Percentiles rank a stretch among this genome's conserved stretches.
Evolutionary conservation across 1,140 invertebrate species (phyloP).

Genomic region (Charaxes varanes): DNA sequence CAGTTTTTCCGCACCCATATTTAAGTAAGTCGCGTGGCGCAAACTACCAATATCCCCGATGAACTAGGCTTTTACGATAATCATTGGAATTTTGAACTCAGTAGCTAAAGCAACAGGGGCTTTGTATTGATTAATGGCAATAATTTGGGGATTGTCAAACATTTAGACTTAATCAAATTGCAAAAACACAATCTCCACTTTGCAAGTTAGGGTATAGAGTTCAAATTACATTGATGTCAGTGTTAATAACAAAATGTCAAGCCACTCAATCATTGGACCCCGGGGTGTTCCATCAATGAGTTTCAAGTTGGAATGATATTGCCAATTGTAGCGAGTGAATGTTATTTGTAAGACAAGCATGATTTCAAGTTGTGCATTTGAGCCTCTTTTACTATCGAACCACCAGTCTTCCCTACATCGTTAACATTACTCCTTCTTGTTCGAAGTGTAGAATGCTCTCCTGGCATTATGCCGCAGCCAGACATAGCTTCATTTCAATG

Average conservation of each 20-base stretch:
- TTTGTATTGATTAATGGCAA: conserved; percentile 3
- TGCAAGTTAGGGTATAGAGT: background rate
- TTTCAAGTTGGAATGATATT: conserved; percentile 14
- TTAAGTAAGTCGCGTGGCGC: conserved; percentile 23
- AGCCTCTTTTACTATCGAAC: no score
- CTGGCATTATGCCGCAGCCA: no score
- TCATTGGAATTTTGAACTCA: conserved; percentile 9
- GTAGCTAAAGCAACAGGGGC: background rate
- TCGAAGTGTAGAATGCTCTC: no score
- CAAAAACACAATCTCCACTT: background rate
- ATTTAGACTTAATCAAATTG: conserved; percentile 1
- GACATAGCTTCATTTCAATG: no score
- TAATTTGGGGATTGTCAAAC: conserved; percentile 7
- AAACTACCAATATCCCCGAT: conserved; percentile 22
- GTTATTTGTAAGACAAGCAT: conserved; percentile 8
- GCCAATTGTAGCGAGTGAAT: conserved; percentile 9
- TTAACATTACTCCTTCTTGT: no score
- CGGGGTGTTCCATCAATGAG: conserved; percentile 6
- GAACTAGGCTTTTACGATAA: background rate
- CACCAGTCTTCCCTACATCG: no score
- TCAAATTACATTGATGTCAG: background rate
- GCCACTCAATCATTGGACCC: conserved; percentile 2
- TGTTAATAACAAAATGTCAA: conserved; percentile 5
- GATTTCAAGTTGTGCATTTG: background rate
- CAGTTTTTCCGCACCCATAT: conserved; percentile 14